These are phyloP conservation scores for Globodera rostochiensis DNA, from an alignment of 1,140 invertebrate species.

Conservation along the genomic window DNA sequence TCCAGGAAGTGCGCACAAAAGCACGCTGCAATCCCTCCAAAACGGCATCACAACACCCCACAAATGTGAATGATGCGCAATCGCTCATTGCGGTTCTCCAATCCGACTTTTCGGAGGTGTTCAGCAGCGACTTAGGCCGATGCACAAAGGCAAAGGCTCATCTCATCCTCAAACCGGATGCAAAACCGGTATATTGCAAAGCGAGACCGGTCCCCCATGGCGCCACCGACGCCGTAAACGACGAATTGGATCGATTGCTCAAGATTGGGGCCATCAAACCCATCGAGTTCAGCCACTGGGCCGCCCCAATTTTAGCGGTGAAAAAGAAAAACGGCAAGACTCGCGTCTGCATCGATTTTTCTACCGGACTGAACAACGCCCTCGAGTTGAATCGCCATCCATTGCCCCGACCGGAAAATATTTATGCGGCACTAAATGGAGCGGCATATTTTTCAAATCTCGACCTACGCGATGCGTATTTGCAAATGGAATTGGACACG, in stretches of 20 bases:
- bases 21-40: too few species aligned
- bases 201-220: conserved; percentile 38
- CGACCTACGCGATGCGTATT: too few species aligned
- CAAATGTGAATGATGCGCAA: too few species aligned
- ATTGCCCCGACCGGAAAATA: conserved; percentile 45
- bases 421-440: conserved; percentile 39
- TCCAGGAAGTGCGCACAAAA: too few species aligned
- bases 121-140: too few species aligned
- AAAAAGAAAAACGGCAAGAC: conserved; percentile 65
- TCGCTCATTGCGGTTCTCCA: too few species aligned
- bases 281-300: conserved; percentile 66
- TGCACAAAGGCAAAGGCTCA: conserved; percentile 20
- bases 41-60: too few species aligned
- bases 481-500: conserved; percentile 33
- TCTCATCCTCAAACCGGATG: conserved; percentile 35
- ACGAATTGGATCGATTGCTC: conserved; percentile 49
- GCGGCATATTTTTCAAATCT: conserved; percentile 32
- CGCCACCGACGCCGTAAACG: conserved; percentile 49
- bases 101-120: too few species aligned
- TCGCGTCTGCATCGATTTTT: conserved; percentile 64
- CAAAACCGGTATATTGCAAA: too few species aligned
- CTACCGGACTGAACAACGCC: conserved; percentile 49
- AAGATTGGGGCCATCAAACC: conserved; percentile 38
- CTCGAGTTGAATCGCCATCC: conserved; percentile 44
- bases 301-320: conserved; percentile 66